Percentiles rank a stretch among this genome's conserved stretches.
Evolutionary conservation across 92 coral and sea anemone genomes (phyloP).

Genomic region (Actinernus sp.): DNA sequence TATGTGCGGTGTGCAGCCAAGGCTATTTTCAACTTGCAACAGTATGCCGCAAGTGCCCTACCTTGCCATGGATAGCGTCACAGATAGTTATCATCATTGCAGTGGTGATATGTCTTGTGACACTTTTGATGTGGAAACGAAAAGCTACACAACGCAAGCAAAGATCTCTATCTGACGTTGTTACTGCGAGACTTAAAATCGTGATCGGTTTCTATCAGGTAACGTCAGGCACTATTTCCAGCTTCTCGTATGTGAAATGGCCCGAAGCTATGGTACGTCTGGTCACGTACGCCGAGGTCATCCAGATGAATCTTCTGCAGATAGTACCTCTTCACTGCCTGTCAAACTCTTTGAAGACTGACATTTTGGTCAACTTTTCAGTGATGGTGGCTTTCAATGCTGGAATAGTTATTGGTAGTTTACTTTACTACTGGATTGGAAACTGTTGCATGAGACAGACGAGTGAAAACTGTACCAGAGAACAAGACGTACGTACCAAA

Average conservation of each 20-base stretch:
- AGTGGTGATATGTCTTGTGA: slow-evolving; percentile 7
- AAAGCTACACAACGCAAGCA: slow-evolving; percentile 24
- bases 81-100: slow-evolving; percentile 33
- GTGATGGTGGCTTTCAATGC: slow-evolving; percentile 24
- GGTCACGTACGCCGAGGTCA: slow-evolving; percentile 49
- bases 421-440: slow-evolving; percentile 19
- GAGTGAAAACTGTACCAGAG: background rate
- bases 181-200: slow-evolving; percentile 64
- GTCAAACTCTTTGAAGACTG: slow-evolving; percentile 24
- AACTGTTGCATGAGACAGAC: slow-evolving; percentile 7
- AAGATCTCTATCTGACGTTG: slow-evolving; percentile 47
- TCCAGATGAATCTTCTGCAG: slow-evolving; percentile 65
- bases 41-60: slow-evolving; percentile 29
- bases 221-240: slow-evolving; percentile 54
- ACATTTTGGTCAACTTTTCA: slow-evolving; percentile 44
- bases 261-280: slow-evolving; percentile 52
- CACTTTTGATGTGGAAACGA: slow-evolving; percentile 22
- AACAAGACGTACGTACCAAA: background rate
- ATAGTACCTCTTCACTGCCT: slow-evolving; percentile 70
- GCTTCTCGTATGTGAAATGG: slow-evolving; percentile 71
- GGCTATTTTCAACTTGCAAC: slow-evolving; percentile 11
- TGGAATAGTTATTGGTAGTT: slow-evolving; percentile 13
- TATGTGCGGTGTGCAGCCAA: slow-evolving; percentile 27
- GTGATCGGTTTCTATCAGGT: slow-evolving; percentile 48
- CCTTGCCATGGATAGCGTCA: slow-evolving; percentile 20